Evolutionary conservation across 1,140 invertebrate species (phyloP).

Genomic region (Caenorhabditis briggsae): DNA sequence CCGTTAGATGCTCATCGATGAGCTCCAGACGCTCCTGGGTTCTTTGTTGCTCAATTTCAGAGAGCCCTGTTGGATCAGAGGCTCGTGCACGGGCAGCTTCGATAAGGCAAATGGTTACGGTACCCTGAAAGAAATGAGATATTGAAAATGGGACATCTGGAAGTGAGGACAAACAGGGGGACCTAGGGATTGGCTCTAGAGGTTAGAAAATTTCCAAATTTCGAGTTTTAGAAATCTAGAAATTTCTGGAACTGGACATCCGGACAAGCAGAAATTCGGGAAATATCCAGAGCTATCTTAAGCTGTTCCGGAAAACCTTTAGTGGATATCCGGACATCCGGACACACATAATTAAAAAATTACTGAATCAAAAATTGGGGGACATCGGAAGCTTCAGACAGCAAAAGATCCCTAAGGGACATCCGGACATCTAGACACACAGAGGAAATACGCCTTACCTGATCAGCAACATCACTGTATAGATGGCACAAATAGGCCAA

Average conservation of each 20-base stretch:
- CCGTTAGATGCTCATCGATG: slow-evolving; percentile 63
- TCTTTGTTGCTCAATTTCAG: slow-evolving; percentile 50
- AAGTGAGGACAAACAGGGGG: not conserved
- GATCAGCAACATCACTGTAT: slow-evolving; percentile 65
- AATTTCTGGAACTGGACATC: not conserved
- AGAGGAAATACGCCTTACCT: slow-evolving; percentile 22
- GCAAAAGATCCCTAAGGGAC: too few relatives aligned
- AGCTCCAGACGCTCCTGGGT: slow-evolving; percentile 51
- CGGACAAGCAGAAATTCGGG: not conserved
- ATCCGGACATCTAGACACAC: not conserved
- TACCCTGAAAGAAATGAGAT: slow-evolving; percentile 25
- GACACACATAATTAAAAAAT: too few relatives aligned
- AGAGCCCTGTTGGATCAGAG: slow-evolving; percentile 40
- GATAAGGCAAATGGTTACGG: slow-evolving; percentile 64
- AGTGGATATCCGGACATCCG: too few relatives aligned
- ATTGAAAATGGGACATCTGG: not conserved
- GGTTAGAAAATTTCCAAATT: not conserved
- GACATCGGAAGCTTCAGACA: too few relatives aligned
- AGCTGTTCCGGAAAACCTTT: too few relatives aligned
- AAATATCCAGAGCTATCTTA: too few relatives aligned
- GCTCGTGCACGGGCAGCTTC: slow-evolving; percentile 63
- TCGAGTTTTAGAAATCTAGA: too few relatives aligned
- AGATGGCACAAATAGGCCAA: slow-evolving; percentile 65
- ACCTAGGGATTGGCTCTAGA: not conserved
- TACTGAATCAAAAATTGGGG: too few relatives aligned